phyloP scores from a whole-genome alignment of 2,888 invertebrate species.

The Nebria brevicollis region DNA sequence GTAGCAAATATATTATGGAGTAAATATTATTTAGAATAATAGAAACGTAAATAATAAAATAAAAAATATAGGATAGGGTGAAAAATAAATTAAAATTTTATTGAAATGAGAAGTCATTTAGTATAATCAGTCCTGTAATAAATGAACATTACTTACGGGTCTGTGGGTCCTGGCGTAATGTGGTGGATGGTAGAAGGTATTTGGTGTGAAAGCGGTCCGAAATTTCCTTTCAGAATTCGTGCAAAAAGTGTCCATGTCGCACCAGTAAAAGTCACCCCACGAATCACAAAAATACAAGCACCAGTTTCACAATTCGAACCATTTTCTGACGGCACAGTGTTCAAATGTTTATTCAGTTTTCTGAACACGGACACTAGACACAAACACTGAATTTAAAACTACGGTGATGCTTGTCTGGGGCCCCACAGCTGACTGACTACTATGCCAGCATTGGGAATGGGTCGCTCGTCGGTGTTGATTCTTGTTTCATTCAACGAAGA shows the following conservation, averaged over 20 bases:
- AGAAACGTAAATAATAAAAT: no score
- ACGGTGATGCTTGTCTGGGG: not conserved
- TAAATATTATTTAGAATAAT: no score
- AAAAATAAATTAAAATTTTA: no score
- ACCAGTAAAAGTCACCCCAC: not conserved
- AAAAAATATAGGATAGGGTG: no score
- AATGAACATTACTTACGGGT: slow-evolving; percentile 49
- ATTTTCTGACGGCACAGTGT: no score
- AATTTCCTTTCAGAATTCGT: slow-evolving; percentile 69
- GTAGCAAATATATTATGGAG: no score
- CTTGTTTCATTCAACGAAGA: not conserved
- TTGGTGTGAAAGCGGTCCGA: slow-evolving; percentile 70
- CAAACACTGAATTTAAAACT: not conserved
- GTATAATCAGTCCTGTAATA: not conserved
- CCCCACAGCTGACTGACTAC: slow-evolving; percentile 1
- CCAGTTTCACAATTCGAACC: not conserved
- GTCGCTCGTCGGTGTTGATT: not conserved
- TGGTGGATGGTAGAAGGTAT: slow-evolving; percentile 68
- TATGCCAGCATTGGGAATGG: not conserved
- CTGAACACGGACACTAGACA: not conserved
- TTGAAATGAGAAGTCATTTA: no score
- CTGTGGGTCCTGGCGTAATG: slow-evolving; percentile 50
- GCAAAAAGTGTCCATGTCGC: slow-evolving; percentile 72
- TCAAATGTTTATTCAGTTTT: no score
- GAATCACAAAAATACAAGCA: not conserved